Evolutionary conservation across 1,140 invertebrate genomes (phyloP).

Genomic region (Procambarus clarkii): DNA sequence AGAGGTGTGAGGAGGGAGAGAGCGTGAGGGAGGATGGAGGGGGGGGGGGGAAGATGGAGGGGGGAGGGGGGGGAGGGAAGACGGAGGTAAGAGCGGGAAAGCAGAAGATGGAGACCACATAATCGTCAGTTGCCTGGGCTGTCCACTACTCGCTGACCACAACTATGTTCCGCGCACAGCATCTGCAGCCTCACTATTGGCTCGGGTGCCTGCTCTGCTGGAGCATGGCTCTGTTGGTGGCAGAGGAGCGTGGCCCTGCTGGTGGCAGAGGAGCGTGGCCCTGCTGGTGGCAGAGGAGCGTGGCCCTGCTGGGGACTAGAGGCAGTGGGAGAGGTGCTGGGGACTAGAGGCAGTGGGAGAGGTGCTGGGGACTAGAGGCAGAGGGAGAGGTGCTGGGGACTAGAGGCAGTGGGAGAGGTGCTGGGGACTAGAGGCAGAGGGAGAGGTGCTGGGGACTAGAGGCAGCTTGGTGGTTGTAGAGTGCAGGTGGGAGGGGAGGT

Average conservation of each 20-base stretch:
- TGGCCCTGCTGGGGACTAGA: too few relatives aligned
- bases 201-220: neutral
- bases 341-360: too few relatives aligned
- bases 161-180: neutral
- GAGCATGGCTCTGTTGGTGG: neutral
- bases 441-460: too few relatives aligned
- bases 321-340: neutral
- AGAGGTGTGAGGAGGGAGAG: neutral
- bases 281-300: too few relatives aligned
- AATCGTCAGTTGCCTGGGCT: neutral
- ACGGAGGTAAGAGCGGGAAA: neutral
- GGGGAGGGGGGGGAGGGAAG: neutral
- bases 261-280: too few relatives aligned
- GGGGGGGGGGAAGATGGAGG: neutral
- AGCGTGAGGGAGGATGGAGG: neutral
- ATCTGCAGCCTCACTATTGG: neutral
- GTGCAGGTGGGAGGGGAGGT: neutral
- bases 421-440: too few relatives aligned
- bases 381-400: too few relatives aligned
- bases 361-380: too few relatives aligned
- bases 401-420: too few relatives aligned
- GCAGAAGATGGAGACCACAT: neutral
- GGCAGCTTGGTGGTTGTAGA: neutral
- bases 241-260: too few relatives aligned
- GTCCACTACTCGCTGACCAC: neutral